These are phyloP conservation scores for Engraulis encrasicolus DNA, from an alignment of 2,113 vertebrate species.

Conservation along the genomic window DNA sequence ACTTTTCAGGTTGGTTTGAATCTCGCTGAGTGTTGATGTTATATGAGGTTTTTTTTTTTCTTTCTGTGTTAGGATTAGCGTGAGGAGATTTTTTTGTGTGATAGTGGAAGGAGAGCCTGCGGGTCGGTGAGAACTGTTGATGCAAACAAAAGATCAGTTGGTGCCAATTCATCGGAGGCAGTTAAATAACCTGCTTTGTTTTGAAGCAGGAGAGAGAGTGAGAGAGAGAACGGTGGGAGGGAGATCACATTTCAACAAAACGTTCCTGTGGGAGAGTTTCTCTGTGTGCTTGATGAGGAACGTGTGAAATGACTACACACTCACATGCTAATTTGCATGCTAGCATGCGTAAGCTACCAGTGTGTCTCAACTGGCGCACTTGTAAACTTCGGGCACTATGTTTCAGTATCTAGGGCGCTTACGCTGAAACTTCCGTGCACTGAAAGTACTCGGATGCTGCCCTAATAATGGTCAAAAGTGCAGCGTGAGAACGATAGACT, in stretches of 20 bases:
- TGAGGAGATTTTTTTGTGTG: conserved; percentile 54
- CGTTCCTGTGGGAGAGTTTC: conserved; percentile 3
- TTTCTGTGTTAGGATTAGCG: background rate
- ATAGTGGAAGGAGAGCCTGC: conserved; percentile 42
- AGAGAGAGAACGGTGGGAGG: too few species aligned
- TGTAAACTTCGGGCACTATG: too few species aligned
- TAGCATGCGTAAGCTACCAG: background rate
- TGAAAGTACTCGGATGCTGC: too few species aligned
- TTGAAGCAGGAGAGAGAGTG: background rate
- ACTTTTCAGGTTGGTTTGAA: conserved; percentile 50
- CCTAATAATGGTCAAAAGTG: too few species aligned
- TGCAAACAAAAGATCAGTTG: conserved; percentile 37
- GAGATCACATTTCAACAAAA: background rate
- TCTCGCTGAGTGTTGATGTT: conserved; percentile 33
- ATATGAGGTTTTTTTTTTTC: too few species aligned
- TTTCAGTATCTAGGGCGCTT: too few species aligned
- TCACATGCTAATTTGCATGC: background rate
- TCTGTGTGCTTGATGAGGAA: background rate
- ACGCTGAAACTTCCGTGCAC: too few species aligned
- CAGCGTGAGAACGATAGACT: too few species aligned
- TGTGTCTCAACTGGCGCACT: too few species aligned
- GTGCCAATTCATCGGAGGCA: conserved; percentile 24
- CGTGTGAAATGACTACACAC: background rate
- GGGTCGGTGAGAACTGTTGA: conserved; percentile 42
- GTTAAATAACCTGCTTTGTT: conserved; percentile 10